Evolutionary conservation across 2,888 invertebrate species (phyloP).

Genomic region (Rhodophaea formosa): DNA sequence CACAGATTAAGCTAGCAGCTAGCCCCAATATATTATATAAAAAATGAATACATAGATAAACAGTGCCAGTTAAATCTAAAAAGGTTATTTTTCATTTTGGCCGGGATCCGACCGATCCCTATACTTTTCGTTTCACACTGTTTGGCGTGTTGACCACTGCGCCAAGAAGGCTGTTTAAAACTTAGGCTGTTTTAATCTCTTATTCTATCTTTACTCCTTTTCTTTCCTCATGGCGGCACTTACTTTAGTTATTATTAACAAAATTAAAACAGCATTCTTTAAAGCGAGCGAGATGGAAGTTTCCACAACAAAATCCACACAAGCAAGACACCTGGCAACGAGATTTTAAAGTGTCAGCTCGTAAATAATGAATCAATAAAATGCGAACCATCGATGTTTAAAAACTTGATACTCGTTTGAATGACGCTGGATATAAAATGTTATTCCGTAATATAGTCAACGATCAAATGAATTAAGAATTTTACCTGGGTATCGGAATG

Average conservation of each 20-base stretch:
- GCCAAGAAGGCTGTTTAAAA: no score
- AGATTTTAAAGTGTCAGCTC: conserved; percentile 47
- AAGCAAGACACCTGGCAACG: conserved; percentile 46
- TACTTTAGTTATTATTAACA: no score
- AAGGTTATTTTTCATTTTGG: no score
- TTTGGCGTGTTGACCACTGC: no score
- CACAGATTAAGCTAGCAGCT: no score
- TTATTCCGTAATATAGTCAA: not conserved
- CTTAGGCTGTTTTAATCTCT: no score
- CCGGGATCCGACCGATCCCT: no score
- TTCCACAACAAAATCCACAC: conserved; percentile 46
- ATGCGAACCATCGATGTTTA: conserved; percentile 33
- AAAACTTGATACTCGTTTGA: conserved; percentile 32
- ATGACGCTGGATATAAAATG: not conserved
- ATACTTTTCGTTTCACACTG: no score
- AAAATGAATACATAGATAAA: no score
- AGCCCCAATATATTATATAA: no score
- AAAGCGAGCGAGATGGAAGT: conserved; percentile 46
- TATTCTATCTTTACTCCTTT: not conserved
- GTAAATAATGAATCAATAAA: conserved; percentile 51
- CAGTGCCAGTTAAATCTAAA: no score
- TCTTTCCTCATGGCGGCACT: conserved; percentile 17
- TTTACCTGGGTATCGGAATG: conserved; percentile 84
- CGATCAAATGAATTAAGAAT: conserved; percentile 9
- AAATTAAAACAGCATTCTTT: no score